Evolutionary conservation across 2,797 vertebrate genomes (phyloP).

Genomic region (Bradypus variegatus): DNA sequence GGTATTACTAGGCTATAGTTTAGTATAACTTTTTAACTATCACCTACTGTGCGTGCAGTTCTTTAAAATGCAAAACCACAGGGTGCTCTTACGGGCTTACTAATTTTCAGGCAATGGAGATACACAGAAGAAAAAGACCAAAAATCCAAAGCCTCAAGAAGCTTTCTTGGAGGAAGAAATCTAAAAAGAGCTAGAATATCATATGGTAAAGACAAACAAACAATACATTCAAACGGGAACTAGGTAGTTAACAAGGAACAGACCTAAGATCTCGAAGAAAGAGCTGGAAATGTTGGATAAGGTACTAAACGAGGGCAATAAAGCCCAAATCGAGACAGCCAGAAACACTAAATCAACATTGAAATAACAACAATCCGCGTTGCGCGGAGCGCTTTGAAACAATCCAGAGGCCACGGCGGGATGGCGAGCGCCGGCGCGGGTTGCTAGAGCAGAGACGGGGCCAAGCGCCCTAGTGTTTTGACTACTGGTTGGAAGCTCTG

Average conservation of each 20-base stretch:
- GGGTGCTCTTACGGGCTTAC: accelerated
- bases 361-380: no score
- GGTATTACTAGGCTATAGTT: accelerated
- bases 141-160: background rate
- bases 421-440: no score
- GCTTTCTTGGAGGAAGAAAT: background rate
- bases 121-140: no score
- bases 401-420: no score
- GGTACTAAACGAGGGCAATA: no score
- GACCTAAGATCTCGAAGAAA: no score
- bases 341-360: no score
- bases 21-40: background rate
- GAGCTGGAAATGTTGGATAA: no score
- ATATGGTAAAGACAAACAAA: background rate
- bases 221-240: background rate
- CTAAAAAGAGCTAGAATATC: background rate
- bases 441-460: no score
- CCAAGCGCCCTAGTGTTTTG: background rate
- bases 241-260: background rate
- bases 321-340: no score
- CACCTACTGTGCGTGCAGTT: background rate
- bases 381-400: no score
- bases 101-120: background rate
- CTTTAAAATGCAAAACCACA: accelerated
- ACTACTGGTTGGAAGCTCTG: background rate